A percentile compares a stretch with the other conserved stretches of the same genome.
Evolutionary conservation across 2,797 vertebrate genomes (phyloP).

Genomic region (Esox lucius): DNA sequence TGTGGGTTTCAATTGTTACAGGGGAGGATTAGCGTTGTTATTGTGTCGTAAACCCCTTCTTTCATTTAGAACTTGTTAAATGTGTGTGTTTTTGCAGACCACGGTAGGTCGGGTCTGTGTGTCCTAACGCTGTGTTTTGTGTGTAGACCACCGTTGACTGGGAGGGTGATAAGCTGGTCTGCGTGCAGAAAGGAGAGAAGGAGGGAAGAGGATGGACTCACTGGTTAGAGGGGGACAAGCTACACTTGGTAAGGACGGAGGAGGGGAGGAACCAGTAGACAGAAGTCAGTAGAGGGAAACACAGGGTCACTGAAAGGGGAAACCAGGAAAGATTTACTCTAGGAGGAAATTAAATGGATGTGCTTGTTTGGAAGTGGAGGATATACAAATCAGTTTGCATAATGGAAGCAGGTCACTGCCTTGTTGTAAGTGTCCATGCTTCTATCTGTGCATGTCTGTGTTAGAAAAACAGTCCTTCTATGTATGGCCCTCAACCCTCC

Average conservation of each 20-base stretch:
- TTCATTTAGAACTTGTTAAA: slow-evolving; percentile 16
- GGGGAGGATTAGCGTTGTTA: slow-evolving; percentile 11
- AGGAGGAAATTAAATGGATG: slow-evolving; percentile 20
- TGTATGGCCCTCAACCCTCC: not conserved
- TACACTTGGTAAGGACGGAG: slow-evolving; percentile 81
- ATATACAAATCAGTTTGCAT: slow-evolving; percentile 38
- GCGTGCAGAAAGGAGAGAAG: slow-evolving; percentile 88
- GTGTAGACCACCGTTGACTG: slow-evolving; percentile 86
- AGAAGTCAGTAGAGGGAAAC: not conserved
- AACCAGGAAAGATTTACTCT: not conserved
- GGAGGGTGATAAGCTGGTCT: slow-evolving; percentile 87
- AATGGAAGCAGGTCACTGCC: slow-evolving; percentile 14
- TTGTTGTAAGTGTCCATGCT: not conserved
- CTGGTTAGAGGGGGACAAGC: slow-evolving; percentile 86
- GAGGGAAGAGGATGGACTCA: slow-evolving; percentile 91
- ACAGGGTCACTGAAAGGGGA: slow-evolving; percentile 26
- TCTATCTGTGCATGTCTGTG: not conserved
- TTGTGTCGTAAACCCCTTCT: slow-evolving; percentile 23
- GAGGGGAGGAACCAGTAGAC: not conserved
- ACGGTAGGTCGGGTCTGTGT: not conserved
- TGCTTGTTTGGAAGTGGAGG: slow-evolving; percentile 10
- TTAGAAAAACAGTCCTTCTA: not conserved
- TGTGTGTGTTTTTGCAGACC: not conserved
- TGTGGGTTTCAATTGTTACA: not conserved
- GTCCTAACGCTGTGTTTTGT: slow-evolving; percentile 18